Evolutionary conservation across 2,113 vertebrate genomes (phyloP), one percentile per base, ranked within the genome.

Genomic region (Cyrtonyx montezumae): DNA sequence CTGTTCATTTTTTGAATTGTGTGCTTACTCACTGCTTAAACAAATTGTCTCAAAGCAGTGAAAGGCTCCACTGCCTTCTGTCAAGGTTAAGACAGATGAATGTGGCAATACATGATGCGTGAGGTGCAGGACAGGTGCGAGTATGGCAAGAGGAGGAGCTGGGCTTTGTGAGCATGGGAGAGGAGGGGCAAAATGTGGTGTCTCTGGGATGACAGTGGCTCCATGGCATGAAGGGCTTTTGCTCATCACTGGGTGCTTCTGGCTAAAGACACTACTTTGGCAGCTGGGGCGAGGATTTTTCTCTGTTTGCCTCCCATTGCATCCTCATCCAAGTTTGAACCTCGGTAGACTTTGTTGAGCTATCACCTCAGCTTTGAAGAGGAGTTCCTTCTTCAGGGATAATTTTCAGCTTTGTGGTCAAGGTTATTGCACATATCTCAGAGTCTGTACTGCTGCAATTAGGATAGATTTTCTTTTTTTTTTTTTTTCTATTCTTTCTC

Each of bases 41-140:
- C 9, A 23, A 58, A 32, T 61, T 46, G 14, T 23, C 45, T 70
- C 7, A 1, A 7, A 13, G 19, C 3, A 3, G 23, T 45, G 43
- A 45, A 45, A 40, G 69, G 46, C 26, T 74, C 18, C 8, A 4
- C 10, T 59, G 40, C 30, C 32, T 62, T 49, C 9, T 36, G 30
- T 26, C 22, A 30, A 11, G 51, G 12, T 25, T 78, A 26, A 86
- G 84, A 20, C n/a, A 14, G 21, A 32, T 32, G 19, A 6, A n/a
- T 23, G 53, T 15, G 28, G 18, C 13, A 36, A 32, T 16, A 7
- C 0, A 0, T 6, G 26, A 2, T 5, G 16, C 18, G 18, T 0
- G 4, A 58, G 18, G 4, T 19, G 20, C 70, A 11, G 6, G 10
- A 12, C 4, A 22, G 46, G 7, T 30, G 8, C 2, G 10, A 19